Percentiles rank a stretch among this genome's conserved stretches.
These are phyloP conservation scores for Alligator mississippiensis DNA, from an alignment of 2,113 vertebrate species.

Conservation along the genomic window DNA sequence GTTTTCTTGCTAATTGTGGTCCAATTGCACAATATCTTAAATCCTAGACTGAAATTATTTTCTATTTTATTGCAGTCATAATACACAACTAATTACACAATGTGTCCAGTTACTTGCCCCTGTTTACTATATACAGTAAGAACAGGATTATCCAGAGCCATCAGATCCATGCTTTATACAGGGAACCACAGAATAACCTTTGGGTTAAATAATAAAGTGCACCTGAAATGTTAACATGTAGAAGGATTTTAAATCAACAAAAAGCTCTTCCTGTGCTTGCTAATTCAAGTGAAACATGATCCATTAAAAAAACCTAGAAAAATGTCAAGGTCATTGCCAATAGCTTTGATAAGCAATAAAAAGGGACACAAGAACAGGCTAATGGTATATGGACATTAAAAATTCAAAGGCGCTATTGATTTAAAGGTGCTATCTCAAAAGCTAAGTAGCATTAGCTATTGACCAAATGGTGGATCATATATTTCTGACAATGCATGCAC, in stretches of 20 bases:
- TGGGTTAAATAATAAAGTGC: background rate
- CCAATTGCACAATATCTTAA: background rate
- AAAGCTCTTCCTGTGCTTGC: conserved; percentile 32
- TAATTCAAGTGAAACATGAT: conserved; percentile 66
- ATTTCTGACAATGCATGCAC: conserved; percentile 40
- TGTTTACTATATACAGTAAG: background rate
- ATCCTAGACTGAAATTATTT: background rate
- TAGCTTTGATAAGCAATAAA: conserved; percentile 67
- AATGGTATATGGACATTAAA: conserved; percentile 77
- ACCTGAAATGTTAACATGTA: background rate
- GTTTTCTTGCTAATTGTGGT: background rate
- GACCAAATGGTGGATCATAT: conserved; percentile 8
- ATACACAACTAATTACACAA: background rate
- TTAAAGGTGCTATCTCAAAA: conserved; percentile 58
- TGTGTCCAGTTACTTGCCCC: background rate
- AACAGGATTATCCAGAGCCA: background rate
- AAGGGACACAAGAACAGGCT: conserved; percentile 43
- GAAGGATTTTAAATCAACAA: background rate
- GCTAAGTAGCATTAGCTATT: conserved; percentile 63
- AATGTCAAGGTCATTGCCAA: conserved; percentile 64
- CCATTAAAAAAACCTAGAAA: conserved; percentile 51
- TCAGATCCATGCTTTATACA: conserved; percentile 13
- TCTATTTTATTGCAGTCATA: background rate
- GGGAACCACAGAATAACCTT: background rate
- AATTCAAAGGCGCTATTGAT: conserved; percentile 79